Evolutionary conservation across 2,888 invertebrate genomes (phyloP).

Genomic region (Erebia ligea): DNA sequence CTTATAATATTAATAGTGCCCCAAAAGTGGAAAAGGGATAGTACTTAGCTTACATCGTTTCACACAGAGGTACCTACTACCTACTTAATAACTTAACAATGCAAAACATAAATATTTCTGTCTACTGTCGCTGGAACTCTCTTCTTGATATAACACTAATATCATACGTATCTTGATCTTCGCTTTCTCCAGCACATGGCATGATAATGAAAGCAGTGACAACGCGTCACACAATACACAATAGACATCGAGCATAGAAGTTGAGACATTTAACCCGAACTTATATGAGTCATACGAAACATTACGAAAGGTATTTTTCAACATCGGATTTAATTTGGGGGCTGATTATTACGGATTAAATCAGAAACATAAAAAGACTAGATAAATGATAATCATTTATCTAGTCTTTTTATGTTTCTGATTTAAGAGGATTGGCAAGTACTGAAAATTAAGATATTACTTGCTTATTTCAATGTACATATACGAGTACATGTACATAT

Average conservation of each 20-base stretch:
- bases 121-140: not conserved
- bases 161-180: slow-evolving; percentile 45
- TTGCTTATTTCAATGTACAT: too few species aligned
- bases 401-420: too few species aligned
- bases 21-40: not conserved
- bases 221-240: slow-evolving; percentile 63
- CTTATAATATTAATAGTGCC: not conserved
- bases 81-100: not conserved
- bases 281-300: slow-evolving; percentile 27
- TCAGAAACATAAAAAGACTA: too few species aligned
- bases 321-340: not conserved
- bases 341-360: too few species aligned
- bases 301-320: not conserved
- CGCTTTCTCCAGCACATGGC: slow-evolving; percentile 66
- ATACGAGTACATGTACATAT: too few species aligned
- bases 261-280: slow-evolving; percentile 47
- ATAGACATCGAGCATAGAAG: slow-evolving; percentile 49
- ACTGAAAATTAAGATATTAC: too few species aligned
- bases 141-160: not conserved
- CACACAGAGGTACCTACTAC: not conserved
- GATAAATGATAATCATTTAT: too few species aligned
- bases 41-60: too few species aligned
- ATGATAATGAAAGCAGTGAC: slow-evolving; percentile 70
- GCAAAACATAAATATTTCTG: not conserved
- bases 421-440: too few species aligned